Conservation (phyloP, 2,113 vertebrate species). For the Sorex fumeus region DNA sequence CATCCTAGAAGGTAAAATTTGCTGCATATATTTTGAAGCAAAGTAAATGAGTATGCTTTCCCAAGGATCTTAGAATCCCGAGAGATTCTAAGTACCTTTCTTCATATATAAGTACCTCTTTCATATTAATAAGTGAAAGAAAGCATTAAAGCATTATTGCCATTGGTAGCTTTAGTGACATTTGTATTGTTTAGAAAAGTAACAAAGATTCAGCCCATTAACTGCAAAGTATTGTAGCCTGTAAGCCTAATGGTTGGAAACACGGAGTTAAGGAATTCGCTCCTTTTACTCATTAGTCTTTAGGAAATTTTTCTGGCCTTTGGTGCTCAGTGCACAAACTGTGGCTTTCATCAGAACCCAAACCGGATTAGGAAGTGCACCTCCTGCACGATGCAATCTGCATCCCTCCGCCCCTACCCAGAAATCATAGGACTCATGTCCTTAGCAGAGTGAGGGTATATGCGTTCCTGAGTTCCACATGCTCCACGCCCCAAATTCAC, state of each 20-base stretch:
- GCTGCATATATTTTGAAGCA: background rate
- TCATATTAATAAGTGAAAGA: too few relatives aligned
- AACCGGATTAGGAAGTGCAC: background rate
- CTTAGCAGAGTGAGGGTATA: background rate
- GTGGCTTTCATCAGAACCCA: background rate
- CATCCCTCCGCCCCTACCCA: slow-evolving; percentile 9
- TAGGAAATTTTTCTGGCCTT: background rate
- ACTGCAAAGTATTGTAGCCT: background rate
- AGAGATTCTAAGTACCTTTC: background rate
- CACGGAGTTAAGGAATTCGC: background rate
- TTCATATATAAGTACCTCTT: background rate
- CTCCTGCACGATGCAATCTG: background rate
- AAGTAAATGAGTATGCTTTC: background rate
- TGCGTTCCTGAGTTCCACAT: slow-evolving; percentile 61
- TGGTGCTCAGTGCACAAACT: background rate
- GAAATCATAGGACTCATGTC: slow-evolving; percentile 56
- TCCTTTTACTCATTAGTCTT: background rate
- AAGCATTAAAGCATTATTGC: background rate
- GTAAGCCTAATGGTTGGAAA: background rate
- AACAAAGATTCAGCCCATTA: slow-evolving; percentile 14
- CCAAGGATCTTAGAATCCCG: background rate
- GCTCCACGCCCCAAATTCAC: slow-evolving; percentile 18
- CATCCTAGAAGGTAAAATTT: background rate
- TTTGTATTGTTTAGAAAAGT: slow-evolving; percentile 46
- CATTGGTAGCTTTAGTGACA: background rate